Percentiles rank a stretch among this genome's conserved stretches.
phyloP scores from a whole-genome alignment of 2,797 vertebrate genomes.

The Accipiter fasciatus region DNA sequence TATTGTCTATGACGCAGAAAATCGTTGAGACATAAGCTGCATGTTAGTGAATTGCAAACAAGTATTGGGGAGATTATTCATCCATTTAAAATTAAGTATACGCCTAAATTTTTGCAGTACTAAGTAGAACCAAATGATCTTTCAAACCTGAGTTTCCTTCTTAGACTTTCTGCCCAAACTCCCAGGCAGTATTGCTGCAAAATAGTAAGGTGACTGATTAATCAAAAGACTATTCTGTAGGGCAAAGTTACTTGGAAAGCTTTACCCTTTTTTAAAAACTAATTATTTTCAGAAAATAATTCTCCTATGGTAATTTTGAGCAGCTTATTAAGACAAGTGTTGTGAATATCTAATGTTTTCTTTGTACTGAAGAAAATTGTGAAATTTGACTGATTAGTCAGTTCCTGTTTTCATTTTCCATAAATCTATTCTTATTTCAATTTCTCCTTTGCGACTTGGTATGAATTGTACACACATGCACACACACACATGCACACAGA shows the following conservation, averaged over 20 bases:
- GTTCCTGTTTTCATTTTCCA: conserved; percentile 66
- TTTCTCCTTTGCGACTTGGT: conserved; percentile 35
- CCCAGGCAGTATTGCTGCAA: neutral
- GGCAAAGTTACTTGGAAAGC: neutral
- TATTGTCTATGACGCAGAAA: neutral
- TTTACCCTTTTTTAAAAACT: neutral
- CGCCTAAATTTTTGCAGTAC: neutral
- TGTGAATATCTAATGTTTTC: neutral
- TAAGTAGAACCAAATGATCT: neutral
- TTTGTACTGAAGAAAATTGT: conserved; percentile 34
- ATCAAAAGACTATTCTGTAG: neutral
- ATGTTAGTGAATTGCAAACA: neutral
- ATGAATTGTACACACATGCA: neutral
- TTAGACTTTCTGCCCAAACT: neutral
- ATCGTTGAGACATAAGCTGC: neutral
- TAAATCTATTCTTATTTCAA: conserved; percentile 53
- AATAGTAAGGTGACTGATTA: neutral
- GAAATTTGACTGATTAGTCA: conserved; percentile 47
- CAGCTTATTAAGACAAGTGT: neutral
- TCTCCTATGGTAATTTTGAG: neutral
- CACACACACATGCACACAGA: fast-evolving
- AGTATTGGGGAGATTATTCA: neutral
- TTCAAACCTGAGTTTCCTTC: neutral
- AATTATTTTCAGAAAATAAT: neutral
- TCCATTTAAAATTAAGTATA: neutral